Conservation (phyloP, 2,797 vertebrate species). For the Lophius americanus region DNA sequence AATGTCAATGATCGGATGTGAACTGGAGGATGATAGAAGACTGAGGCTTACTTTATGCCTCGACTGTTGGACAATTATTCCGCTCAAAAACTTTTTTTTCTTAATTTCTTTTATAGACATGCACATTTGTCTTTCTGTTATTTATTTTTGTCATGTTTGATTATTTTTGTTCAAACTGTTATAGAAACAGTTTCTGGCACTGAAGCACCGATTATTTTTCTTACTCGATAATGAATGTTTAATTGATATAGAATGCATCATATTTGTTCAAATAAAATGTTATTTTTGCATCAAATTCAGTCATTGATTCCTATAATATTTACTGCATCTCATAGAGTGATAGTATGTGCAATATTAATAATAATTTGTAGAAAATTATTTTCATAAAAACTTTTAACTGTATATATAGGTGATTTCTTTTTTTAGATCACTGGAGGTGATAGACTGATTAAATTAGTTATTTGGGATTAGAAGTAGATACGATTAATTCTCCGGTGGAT, state of each 20-base stretch:
- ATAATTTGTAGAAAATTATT: too few relatives aligned
- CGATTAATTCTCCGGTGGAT: too few relatives aligned
- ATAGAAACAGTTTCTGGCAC: constrained; percentile 27
- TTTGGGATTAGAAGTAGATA: too few relatives aligned
- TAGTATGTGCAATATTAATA: too few relatives aligned
- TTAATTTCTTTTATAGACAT: not conserved
- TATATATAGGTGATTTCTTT: too few relatives aligned
- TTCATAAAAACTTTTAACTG: too few relatives aligned
- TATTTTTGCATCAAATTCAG: constrained; percentile 64
- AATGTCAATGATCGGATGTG: constrained; percentile 9
- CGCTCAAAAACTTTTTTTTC: not conserved
- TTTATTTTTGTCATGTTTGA: constrained; percentile 52
- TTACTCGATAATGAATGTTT: constrained; percentile 52
- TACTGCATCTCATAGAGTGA: not conserved
- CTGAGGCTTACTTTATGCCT: not conserved
- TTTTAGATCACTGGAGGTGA: too few relatives aligned
- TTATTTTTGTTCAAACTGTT: constrained; percentile 35
- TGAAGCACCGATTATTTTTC: constrained; percentile 47
- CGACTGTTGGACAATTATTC: constrained; percentile 6
- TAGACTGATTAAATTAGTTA: too few relatives aligned
- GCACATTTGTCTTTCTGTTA: constrained; percentile 13
- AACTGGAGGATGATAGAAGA: constrained; percentile 4
- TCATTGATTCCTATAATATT: constrained; percentile 5
- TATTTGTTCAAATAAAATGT: constrained; percentile 65
- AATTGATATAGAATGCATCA: constrained; percentile 36